Percentiles rank a stretch among this genome's conserved stretches.
These are phyloP conservation scores for Lochmaea crataegi DNA, from an alignment of 2,888 invertebrate genomes.

Conservation along the genomic window DNA sequence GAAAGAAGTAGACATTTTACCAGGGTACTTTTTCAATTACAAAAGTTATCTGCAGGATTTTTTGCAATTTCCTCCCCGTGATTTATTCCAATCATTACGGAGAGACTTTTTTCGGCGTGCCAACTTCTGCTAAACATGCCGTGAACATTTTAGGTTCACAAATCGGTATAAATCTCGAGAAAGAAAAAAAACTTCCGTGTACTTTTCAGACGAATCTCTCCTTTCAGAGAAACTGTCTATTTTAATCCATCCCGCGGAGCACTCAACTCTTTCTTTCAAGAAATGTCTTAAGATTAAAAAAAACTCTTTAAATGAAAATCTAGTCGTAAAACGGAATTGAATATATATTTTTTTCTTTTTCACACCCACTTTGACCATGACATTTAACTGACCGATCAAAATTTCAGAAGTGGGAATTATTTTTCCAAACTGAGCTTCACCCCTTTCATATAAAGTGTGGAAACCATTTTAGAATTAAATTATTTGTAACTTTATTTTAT, in stretches of 20 bases:
- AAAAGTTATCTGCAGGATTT: background rate
- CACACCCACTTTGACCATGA: too few species aligned
- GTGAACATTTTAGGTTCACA: background rate
- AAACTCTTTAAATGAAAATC: too few species aligned
- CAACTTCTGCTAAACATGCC: background rate
- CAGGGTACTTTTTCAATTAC: background rate
- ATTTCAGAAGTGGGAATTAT: too few species aligned
- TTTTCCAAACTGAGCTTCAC: too few species aligned
- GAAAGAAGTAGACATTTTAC: background rate
- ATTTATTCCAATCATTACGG: background rate
- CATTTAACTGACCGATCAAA: too few species aligned
- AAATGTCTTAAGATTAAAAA: too few species aligned
- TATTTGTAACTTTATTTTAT: too few species aligned
- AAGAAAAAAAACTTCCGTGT: background rate
- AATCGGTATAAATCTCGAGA: slow-evolving; percentile 5
- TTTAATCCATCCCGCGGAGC: background rate
- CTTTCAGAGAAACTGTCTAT: background rate
- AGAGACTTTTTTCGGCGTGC: background rate
- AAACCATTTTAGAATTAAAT: too few species aligned
- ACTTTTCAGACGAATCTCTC: background rate
- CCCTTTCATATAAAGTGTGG: too few species aligned
- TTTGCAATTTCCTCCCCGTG: background rate
- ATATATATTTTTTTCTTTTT: too few species aligned
- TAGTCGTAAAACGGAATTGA: too few species aligned
- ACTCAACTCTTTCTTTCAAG: background rate